Conservation (phyloP, 2,113 vertebrate genomes). For the Heterocephalus glaber region DNA sequence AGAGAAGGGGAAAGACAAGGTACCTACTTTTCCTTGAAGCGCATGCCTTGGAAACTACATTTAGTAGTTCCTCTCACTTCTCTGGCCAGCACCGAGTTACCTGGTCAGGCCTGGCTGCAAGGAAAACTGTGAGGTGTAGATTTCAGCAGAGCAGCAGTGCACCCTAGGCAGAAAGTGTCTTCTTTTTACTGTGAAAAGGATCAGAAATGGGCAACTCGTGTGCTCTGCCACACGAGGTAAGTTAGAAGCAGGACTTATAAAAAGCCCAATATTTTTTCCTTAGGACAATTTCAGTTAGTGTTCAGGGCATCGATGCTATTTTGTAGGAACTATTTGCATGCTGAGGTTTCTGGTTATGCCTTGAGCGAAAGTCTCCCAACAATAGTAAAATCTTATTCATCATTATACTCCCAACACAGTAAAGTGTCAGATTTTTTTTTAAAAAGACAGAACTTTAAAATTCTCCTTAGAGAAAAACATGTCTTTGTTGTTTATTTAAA, state of each 20-base stretch:
- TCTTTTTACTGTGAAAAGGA: neutral
- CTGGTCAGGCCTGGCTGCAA: neutral
- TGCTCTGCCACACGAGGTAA: neutral
- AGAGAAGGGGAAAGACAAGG: neutral
- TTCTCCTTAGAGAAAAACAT: neutral
- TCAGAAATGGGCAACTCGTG: neutral
- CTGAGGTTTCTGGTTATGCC: no score
- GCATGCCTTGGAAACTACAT: neutral
- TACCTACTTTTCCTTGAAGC: neutral
- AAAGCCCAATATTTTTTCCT: neutral
- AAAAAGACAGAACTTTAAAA: neutral
- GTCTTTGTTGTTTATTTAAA: neutral
- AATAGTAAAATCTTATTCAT: neutral
- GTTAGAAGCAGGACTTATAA: no score
- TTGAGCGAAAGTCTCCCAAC: neutral
- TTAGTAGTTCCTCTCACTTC: neutral
- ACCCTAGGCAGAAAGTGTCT: neutral
- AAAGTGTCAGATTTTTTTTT: neutral
- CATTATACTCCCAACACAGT: no score
- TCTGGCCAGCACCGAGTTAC: neutral
- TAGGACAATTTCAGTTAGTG: neutral
- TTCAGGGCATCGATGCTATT: neutral
- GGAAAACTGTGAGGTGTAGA: neutral
- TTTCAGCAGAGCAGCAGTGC: neutral
- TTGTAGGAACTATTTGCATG: neutral